Conservation (phyloP, 1,140 invertebrate species). For the Brachionus asplanchnoidis region DNA sequence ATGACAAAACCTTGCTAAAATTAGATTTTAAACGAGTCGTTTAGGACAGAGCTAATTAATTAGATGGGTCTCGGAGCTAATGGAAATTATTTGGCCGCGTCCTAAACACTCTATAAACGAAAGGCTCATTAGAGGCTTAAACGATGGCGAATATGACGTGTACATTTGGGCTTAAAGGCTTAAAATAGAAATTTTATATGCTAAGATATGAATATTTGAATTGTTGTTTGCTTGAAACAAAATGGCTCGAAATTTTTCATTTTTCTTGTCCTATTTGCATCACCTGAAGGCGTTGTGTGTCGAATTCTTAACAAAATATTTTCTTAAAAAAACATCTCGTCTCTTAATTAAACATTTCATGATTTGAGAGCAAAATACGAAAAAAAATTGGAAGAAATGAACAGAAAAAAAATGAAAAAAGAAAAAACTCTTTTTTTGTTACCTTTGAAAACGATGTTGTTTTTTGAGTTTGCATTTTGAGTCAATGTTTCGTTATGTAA, state of each 20-base stretch:
- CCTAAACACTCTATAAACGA: background rate
- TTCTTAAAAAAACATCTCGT: background rate
- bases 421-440: background rate
- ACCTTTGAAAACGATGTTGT: constrained; percentile 35
- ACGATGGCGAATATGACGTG: background rate
- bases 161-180: background rate
- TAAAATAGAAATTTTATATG: background rate
- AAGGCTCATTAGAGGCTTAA: background rate
- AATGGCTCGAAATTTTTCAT: background rate
- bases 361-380: background rate
- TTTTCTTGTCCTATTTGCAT: background rate
- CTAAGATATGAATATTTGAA: constrained; percentile 20
- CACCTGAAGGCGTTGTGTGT: background rate
- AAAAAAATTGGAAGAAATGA: background rate
- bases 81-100: background rate
- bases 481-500: background rate
- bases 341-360: background rate
- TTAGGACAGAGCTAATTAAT: background rate
- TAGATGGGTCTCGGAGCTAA: background rate
- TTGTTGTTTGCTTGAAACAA: background rate
- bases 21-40: background rate
- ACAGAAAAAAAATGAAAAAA: background rate
- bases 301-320: background rate
- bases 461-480: constrained; percentile 36
- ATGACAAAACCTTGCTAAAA: background rate